Evolutionary conservation across 2,113 vertebrate genomes (phyloP).

Genomic region (Pseudolaguvia tuberculata): DNA sequence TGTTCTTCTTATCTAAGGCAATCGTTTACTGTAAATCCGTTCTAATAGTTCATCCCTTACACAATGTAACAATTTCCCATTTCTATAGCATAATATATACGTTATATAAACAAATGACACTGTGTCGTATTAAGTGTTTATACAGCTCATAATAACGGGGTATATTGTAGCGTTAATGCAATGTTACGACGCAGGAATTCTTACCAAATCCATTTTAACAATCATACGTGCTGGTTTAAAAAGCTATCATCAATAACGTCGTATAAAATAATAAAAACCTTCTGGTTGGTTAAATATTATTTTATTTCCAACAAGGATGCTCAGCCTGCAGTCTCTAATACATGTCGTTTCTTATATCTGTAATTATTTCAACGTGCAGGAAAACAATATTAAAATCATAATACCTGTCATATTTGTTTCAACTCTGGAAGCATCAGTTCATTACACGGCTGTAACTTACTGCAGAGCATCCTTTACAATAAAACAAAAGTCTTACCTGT

Average conservation of each 20-base stretch:
- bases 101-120: no score
- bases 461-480: conserved; percentile 44
- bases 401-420: neutral
- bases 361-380: neutral
- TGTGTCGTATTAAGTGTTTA: no score
- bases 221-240: neutral
- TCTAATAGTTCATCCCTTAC: no score
- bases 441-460: conserved; percentile 16
- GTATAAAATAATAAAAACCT: neutral
- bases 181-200: conserved; percentile 11
- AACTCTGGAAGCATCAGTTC: neutral
- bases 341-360: no score
- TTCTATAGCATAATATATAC: no score
- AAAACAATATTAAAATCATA: neutral
- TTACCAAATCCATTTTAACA: neutral
- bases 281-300: neutral
- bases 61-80: neutral
- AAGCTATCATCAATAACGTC: neutral
- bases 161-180: neutral
- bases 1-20: neutral
- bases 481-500: conserved; percentile 47
- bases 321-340: neutral
- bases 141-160: neutral
- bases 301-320: neutral
- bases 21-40: no score